Conservation (phyloP, 2,797 vertebrate genomes). For the Okamejei kenojei region DNA sequence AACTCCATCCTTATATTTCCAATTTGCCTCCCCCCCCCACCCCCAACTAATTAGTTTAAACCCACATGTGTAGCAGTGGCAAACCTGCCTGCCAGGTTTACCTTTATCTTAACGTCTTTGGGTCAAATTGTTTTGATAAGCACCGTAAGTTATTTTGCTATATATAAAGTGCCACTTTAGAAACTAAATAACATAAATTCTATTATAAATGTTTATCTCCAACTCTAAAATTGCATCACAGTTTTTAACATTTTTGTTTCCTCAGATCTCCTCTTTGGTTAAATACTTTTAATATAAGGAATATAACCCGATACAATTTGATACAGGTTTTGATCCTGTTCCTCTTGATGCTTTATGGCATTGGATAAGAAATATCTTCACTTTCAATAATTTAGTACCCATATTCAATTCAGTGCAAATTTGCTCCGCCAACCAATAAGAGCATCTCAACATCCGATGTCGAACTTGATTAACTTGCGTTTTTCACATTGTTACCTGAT, state of each 20-base stretch:
- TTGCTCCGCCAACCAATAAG: not conserved
- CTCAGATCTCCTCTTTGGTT: not conserved
- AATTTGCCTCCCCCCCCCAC: too few relatives aligned
- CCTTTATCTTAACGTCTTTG: too few relatives aligned
- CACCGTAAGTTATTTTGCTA: too few relatives aligned
- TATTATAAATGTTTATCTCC: not conserved
- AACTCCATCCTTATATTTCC: too few relatives aligned
- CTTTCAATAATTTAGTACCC: not conserved
- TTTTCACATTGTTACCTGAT: not conserved
- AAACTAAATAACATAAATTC: not conserved
- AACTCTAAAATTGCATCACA: not conserved
- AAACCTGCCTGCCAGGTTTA: too few relatives aligned
- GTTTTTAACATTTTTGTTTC: not conserved
- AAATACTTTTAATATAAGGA: not conserved
- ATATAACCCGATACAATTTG: not conserved
- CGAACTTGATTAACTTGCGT: not conserved
- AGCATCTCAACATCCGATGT: not conserved
- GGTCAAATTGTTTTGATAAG: too few relatives aligned
- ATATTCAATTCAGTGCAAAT: not conserved
- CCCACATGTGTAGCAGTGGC: too few relatives aligned
- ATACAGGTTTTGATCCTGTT: not conserved
- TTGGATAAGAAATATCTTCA: not conserved
- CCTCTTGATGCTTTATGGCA: not conserved
- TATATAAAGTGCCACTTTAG: not conserved
- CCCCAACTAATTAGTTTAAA: too few relatives aligned